Evolutionary conservation across 92 coral and sea anemone genomes (phyloP).

Genomic region (Scolanthus callimorphus): DNA sequence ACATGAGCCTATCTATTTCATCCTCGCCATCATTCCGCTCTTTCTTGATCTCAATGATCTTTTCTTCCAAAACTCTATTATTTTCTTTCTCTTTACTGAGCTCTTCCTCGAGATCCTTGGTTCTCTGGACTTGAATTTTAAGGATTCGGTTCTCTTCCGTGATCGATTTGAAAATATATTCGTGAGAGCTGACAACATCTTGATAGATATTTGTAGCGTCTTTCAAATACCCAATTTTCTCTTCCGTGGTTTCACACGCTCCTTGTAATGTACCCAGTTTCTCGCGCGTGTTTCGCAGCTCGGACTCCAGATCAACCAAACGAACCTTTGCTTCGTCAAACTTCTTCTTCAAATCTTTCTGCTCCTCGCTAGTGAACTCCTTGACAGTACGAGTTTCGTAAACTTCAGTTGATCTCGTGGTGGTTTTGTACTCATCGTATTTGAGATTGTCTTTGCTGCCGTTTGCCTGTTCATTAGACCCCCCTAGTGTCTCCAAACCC

Average conservation of each 20-base stretch:
- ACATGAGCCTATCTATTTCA: slow-evolving; percentile 13
- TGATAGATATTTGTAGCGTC: slow-evolving; percentile 58
- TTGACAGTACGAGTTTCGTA: slow-evolving; percentile 10
- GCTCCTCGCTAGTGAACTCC: slow-evolving; percentile 11
- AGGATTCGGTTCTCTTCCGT: slow-evolving; percentile 51
- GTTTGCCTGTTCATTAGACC: not conserved
- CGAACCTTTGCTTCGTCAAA: slow-evolving; percentile 63
- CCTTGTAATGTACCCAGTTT: slow-evolving; percentile 55
- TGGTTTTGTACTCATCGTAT: not conserved
- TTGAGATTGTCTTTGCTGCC: not conserved
- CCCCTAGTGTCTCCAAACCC: not conserved
- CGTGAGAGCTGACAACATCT: slow-evolving; percentile 44
- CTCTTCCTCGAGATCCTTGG: slow-evolving; percentile 32
- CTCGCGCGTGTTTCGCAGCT: slow-evolving; percentile 62
- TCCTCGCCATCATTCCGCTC: slow-evolving; percentile 34
- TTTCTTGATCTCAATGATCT: slow-evolving; percentile 25
- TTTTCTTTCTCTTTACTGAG: slow-evolving; percentile 31
- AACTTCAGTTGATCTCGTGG: slow-evolving; percentile 4
- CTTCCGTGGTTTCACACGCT: slow-evolving; percentile 72
- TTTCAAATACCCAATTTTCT: slow-evolving; percentile 60
- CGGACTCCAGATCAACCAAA: slow-evolving; percentile 63
- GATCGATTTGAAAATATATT: slow-evolving; percentile 41
- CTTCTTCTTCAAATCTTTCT: slow-evolving; percentile 38
- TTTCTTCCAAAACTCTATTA: slow-evolving; percentile 19
- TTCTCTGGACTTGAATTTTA: slow-evolving; percentile 23